These are phyloP conservation scores for Leucozona laternaria DNA, from an alignment of 2,888 invertebrate species.

Conservation along the genomic window DNA sequence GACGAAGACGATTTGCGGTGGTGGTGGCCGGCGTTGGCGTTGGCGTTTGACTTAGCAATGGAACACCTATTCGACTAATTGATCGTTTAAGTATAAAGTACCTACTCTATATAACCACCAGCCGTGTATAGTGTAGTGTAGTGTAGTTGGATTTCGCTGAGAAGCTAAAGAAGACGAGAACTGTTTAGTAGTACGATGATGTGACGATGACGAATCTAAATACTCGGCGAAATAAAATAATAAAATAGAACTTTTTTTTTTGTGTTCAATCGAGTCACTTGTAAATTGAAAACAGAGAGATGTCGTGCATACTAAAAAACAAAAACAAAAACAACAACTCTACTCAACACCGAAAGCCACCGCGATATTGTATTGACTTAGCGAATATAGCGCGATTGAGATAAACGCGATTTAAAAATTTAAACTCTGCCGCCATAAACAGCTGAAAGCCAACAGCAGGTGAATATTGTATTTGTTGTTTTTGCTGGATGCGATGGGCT, in stretches of 20 bases:
- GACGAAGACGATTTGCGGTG: background rate
- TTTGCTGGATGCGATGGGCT: background rate
- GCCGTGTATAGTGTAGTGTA: constrained; percentile 18
- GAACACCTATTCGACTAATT: constrained; percentile 69
- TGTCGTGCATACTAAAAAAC: constrained; percentile 21
- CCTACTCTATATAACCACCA: constrained; percentile 59
- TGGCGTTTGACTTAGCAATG: constrained; percentile 67
- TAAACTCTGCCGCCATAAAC: background rate
- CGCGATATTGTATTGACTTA: constrained; percentile 23
- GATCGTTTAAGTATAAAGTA: constrained; percentile 66
- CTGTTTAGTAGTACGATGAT: background rate
- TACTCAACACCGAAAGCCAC: constrained; percentile 24
- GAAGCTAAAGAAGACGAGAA: constrained; percentile 45
- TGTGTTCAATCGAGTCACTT: constrained; percentile 39
- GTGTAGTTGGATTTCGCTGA: constrained; percentile 4
- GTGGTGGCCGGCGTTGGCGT: constrained; percentile 29
- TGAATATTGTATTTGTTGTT: background rate
- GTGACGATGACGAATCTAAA: constrained; percentile 66
- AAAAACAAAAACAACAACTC: constrained; percentile 1
- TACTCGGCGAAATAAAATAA: constrained; percentile 36
- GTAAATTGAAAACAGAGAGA: constrained; percentile 17
- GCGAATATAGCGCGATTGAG: constrained; percentile 12
- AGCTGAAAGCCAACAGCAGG: constrained; percentile 23
- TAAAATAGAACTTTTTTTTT: constrained; percentile 41
- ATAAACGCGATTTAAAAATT: constrained; percentile 14